Evolutionary conservation across 2,888 invertebrate genomes (phyloP).

Genomic region (Carabus problematicus): DNA sequence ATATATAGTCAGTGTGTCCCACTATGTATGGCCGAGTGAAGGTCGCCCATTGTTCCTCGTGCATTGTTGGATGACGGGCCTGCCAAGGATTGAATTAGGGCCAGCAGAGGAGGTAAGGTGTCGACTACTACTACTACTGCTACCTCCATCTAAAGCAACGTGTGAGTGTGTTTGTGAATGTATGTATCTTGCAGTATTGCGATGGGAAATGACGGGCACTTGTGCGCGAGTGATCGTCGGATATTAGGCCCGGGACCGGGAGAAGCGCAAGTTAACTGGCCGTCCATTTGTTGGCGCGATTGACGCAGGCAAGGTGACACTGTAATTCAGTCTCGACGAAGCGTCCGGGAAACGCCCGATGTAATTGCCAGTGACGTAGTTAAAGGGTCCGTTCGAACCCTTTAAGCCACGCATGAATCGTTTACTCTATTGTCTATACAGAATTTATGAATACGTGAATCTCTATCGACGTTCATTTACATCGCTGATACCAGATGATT

Average conservation of each 20-base stretch:
- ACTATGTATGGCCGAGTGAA: neutral
- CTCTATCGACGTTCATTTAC: conserved; percentile 6
- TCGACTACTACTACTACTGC: too few relatives aligned
- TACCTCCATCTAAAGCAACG: neutral
- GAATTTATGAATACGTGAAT: conserved; percentile 25
- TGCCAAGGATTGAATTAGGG: neutral
- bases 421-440: conserved; percentile 35
- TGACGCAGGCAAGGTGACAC: conserved; percentile 34
- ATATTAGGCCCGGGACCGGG: conserved; percentile 17
- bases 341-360: conserved; percentile 17
- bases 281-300: conserved; percentile 31
- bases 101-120: too few relatives aligned
- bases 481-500: conserved; percentile 10
- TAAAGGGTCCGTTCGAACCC: conserved; percentile 34
- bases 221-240: conserved; percentile 31
- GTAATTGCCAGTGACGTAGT: conserved; percentile 33
- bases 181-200: conserved; percentile 14
- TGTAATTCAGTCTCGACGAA: conserved; percentile 25
- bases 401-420: conserved; percentile 34
- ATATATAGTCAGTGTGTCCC: too few relatives aligned
- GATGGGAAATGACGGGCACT: conserved; percentile 37
- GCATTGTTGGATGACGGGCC: neutral
- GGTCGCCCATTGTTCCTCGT: neutral
- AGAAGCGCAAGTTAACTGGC: conserved; percentile 13
- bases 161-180: neutral